Base-by-base conservation (phyloP, 2,113 vertebrate genomes). In the Perccottus glenii region DNA sequence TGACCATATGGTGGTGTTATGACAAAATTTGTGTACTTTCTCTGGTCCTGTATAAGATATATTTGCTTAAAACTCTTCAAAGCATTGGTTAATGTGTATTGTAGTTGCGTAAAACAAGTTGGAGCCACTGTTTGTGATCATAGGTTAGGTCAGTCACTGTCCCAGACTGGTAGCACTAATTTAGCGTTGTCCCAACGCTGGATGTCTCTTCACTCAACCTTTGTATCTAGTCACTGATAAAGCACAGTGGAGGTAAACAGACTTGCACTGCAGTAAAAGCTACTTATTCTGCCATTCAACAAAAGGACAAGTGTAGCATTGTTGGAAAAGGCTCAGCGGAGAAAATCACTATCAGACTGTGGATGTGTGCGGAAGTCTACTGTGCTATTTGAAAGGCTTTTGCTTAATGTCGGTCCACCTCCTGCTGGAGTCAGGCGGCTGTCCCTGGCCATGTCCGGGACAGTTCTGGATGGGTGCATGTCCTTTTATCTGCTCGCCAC, bases 381-480 rank as follows among this genome's bases (percentile, higher is more conserved):
- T 74, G 82, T 35, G 7, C 69, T 11, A 70, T 79, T 90, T 85
- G 68, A 88, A 85, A 85, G 83, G 57, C 9, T 70, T 76, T 88
- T 85, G 87, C 82, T 73, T 46, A 78, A 63, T 64, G 58, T 45
- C 0, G 2, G 43, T 7, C 33, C 63, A 9, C 70, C 81, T 60
- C 48, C 40, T 57, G 50, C 43, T 5, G 11, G 68, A 67, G 81
- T 75, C 80, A 73, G 78, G 33, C 80, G 49, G 74, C 57, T 27
- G 73, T 66, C 75, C 76, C 66, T 12, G 63, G 52, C 70, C 75
- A 3, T 80, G 78, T 75, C 76, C 47, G 67, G 83, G 77, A 64
- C 75, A 58, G 85, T 90, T 91, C 87, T 88, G 88, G 85, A 75
- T 85, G 88, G 85, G 43, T 77, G 89, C 89, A 70, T 64, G 11